These are phyloP conservation scores for Muscicapa comitata DNA, from an alignment of 2,797 vertebrate species.

Conservation along the genomic window DNA sequence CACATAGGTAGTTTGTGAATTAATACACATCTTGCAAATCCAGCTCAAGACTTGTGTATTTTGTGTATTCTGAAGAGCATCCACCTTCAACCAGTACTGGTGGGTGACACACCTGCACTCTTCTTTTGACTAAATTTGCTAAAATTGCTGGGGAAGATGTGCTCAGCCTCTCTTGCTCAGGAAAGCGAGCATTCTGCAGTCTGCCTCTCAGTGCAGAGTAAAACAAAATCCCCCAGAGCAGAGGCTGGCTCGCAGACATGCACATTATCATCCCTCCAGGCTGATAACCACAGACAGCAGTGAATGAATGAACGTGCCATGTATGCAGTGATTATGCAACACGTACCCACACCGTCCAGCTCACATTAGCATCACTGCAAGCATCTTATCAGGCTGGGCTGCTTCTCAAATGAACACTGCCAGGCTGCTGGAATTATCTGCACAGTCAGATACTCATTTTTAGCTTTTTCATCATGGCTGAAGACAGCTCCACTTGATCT, in stretches of 20 bases:
- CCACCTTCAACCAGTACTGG: neutral
- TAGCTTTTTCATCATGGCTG: conserved; percentile 56
- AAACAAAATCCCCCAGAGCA: neutral
- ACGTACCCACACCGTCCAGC: neutral
- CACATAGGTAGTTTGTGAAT: neutral
- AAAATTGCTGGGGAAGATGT: neutral
- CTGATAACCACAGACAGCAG: neutral
- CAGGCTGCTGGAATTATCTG: conserved; percentile 48
- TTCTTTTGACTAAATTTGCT: neutral
- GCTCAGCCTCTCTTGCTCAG: neutral
- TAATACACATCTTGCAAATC: neutral
- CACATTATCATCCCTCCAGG: neutral
- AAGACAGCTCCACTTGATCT: conserved; percentile 61
- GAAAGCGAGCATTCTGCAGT: neutral
- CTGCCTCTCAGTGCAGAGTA: neutral
- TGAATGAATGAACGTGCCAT: neutral
- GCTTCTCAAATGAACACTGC: neutral
- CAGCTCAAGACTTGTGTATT: neutral
- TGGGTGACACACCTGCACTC: neutral
- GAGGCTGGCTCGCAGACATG: neutral
- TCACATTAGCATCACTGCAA: neutral
- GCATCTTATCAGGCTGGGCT: conserved; percentile 25
- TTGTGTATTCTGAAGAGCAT: neutral
- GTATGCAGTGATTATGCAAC: neutral
- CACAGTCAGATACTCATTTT: conserved; percentile 50